phyloP scores from a whole-genome alignment of 2,888 invertebrate species.

The Miltochrista miniata region DNA sequence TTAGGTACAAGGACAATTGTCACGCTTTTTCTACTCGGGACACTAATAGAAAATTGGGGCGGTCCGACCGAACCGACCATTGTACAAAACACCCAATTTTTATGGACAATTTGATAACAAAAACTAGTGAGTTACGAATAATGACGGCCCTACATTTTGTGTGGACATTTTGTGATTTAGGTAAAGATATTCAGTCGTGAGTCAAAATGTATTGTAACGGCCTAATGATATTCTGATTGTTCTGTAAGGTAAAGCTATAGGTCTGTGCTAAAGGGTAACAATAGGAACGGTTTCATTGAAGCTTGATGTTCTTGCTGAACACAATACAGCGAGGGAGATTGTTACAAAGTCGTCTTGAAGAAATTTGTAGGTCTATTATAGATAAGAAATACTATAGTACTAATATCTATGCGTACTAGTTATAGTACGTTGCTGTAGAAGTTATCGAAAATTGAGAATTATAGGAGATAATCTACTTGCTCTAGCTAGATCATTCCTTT shows the following conservation, averaged over 20 bases:
- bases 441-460: too few relatives aligned
- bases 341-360: not conserved
- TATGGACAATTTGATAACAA: conserved; percentile 36
- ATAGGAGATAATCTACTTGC: too few relatives aligned
- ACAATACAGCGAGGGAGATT: not conserved
- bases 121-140: conserved; percentile 28
- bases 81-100: conserved; percentile 19
- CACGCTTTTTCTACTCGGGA: conserved; percentile 26
- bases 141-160: conserved; percentile 22
- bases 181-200: conserved; percentile 1
- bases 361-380: too few relatives aligned
- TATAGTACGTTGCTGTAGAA: too few relatives aligned
- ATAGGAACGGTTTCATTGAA: not conserved
- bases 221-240: conserved; percentile 2
- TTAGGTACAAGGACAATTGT: conserved; percentile 26
- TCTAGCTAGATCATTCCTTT: too few relatives aligned
- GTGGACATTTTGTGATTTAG: conserved; percentile 7
- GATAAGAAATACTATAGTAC: too few relatives aligned
- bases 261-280: not conserved
- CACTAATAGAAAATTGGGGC: conserved; percentile 36
- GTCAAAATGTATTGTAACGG: not conserved
- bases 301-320: not conserved
- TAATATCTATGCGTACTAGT: too few relatives aligned
- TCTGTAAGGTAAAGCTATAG: not conserved
- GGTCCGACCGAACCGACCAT: conserved; percentile 14